A percentile compares a stretch with the other conserved stretches of the same genome.
Evolutionary conservation across 2,797 vertebrate genomes (phyloP).

Genomic region (Sylvilagus floridanus): DNA sequence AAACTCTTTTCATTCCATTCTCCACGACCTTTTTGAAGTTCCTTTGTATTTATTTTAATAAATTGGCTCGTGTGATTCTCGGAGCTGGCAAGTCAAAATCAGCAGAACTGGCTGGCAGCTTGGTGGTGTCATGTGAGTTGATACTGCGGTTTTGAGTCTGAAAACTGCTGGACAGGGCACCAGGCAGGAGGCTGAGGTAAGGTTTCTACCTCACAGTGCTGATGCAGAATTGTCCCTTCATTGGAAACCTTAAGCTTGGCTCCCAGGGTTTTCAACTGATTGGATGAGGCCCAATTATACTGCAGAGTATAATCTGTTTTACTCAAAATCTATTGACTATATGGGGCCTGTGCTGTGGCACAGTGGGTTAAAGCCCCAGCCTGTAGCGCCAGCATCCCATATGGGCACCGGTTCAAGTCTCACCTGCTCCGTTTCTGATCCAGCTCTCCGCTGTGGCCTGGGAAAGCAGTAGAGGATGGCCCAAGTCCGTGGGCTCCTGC

Average conservation of each 20-base stretch:
- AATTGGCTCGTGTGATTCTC: constrained; percentile 8
- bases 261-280: neutral
- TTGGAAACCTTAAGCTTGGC: neutral
- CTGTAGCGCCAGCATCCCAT: no score
- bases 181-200: neutral
- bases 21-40: no score
- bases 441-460: no score
- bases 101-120: neutral
- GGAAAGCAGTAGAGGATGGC: no score
- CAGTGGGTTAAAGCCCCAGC: no score
- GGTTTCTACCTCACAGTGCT: neutral
- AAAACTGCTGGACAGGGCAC: neutral
- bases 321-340: neutral
- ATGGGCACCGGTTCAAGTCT: no score
- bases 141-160: neutral
- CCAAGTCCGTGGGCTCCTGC: no score
- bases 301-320: neutral
- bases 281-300: neutral
- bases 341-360: no score
- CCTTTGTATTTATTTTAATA: constrained; percentile 24
- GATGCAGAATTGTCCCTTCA: neutral
- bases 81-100: constrained; percentile 1
- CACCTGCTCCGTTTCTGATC: no score
- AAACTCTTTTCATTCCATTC: no score
- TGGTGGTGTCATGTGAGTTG: neutral